Base-by-base conservation (phyloP, 2,797 vertebrate species). In the Myotis findleyi region DNA sequence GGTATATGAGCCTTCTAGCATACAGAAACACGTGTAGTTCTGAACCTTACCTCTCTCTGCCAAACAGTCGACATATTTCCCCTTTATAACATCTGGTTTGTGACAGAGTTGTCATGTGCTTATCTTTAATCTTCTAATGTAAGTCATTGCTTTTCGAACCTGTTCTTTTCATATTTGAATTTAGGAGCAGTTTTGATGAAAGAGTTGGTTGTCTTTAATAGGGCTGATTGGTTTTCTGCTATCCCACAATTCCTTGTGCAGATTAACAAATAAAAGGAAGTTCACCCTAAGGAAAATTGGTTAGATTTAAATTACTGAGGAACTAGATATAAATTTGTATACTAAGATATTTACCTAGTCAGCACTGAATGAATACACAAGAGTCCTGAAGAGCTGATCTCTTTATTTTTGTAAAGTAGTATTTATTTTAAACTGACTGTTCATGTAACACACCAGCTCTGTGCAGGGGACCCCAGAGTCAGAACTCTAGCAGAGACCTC, bases 261-360 rank as follows among this genome's bases (percentile, higher is more conserved):
- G 8, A 21, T 93, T 41, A 49, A 71, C 76, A 96, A 73, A 84
- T n/a, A 23, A 69, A 94, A 85, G 30, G 7, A 90, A 73, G 23
- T 69, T 91, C 86, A 89, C 18, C 25, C 73, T 76, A 84, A 84
- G 73, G 80, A 91, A 91, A 79, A 66, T 30, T 71, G 33, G 53
- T 89, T 87, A 82, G 72, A 84, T 92, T 83, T 95, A 41, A n/a
- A 82, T 84, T 72, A 69, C 13, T 36, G 87, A 87, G 71, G 47
- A 86, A 47, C 18, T 47, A 1, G 7, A 75, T 53, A 41, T 8
- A 76, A 73, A 80, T 89, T 23, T 86, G 33, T 79, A 55, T 57
- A 49, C 53, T 38, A 75, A 80, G 33, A n/a, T 91, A 89, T 41
- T 68, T 44, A 88, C 90, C 68, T 75, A 9, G 33, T 33, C 7